phyloP scores from a whole-genome alignment of 2,797 vertebrate species.

The Carapus acus region DNA sequence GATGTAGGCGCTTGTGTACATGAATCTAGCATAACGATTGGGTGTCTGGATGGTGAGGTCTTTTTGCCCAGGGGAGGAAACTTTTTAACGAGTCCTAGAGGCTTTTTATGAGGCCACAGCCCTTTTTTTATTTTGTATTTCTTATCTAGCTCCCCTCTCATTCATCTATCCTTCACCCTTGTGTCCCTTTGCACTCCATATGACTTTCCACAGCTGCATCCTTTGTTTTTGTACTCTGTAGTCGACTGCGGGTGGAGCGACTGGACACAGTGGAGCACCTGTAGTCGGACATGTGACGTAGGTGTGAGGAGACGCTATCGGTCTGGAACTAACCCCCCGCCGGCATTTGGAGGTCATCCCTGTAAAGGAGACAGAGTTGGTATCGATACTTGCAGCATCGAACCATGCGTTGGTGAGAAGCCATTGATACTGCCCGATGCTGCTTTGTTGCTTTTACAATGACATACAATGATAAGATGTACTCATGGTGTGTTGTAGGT shows the following conservation, averaged over 20 bases:
- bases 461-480: too few relatives aligned
- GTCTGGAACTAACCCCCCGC: slow-evolving; percentile 67
- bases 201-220: too few relatives aligned
- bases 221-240: slow-evolving; percentile 37
- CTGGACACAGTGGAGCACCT: slow-evolving; percentile 82
- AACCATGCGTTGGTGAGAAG: slow-evolving; percentile 74
- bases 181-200: too few relatives aligned
- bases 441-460: neutral
- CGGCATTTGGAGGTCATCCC: slow-evolving; percentile 67
- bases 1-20: too few relatives aligned
- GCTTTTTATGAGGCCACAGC: too few relatives aligned
- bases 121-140: too few relatives aligned
- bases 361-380: slow-evolving; percentile 76
- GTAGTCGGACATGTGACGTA: slow-evolving; percentile 82
- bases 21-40: too few relatives aligned
- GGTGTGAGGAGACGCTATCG: slow-evolving; percentile 78
- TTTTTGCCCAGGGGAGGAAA: too few relatives aligned
- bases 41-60: too few relatives aligned
- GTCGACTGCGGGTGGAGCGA: slow-evolving; percentile 85
- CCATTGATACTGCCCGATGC: neutral
- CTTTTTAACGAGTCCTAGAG: too few relatives aligned
- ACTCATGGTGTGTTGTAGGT: slow-evolving; percentile 60
- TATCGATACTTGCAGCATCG: slow-evolving; percentile 81
- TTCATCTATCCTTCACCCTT: too few relatives aligned
- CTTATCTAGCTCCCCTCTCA: too few relatives aligned